Evolutionary conservation across 2,113 vertebrate species (phyloP).

Genomic region (Epinephelus moara): DNA sequence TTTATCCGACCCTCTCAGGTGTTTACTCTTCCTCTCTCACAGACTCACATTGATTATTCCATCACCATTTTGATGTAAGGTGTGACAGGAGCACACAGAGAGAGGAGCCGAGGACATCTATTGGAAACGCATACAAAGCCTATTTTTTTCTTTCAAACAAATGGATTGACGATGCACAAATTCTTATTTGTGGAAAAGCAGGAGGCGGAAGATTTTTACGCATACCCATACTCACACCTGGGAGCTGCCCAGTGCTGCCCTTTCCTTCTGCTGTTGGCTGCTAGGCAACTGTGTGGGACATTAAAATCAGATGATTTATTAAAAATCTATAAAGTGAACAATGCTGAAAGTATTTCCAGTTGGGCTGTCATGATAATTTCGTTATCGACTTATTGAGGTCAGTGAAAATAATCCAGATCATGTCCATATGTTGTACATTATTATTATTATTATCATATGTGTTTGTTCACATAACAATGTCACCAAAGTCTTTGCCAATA

Average conservation of each 20-base stretch:
- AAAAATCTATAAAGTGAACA: conserved; percentile 36
- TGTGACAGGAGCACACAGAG: conserved; percentile 16
- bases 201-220: background rate
- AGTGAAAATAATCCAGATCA: too few relatives aligned
- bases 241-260: conserved; percentile 29
- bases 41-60: conserved; percentile 64
- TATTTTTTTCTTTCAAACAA: background rate
- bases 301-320: conserved; percentile 44
- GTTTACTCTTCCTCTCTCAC: conserved; percentile 40
- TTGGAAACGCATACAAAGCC: conserved; percentile 6
- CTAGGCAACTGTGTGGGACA: conserved; percentile 43
- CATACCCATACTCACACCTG: conserved; percentile 27
- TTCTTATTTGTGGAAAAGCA: conserved; percentile 22
- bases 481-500: too few relatives aligned
- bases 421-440: too few relatives aligned
- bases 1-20: conserved; percentile 69
- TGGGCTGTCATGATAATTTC: too few relatives aligned
- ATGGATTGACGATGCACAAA: background rate
- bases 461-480: too few relatives aligned
- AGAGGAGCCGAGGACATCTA: conserved; percentile 11
- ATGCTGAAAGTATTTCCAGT: conserved; percentile 3
- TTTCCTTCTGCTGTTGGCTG: conserved; percentile 44
- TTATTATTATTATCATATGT: too few relatives aligned
- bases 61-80: conserved; percentile 51
- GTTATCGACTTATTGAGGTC: too few relatives aligned